A percentile compares a stretch with the other conserved stretches of the same genome.
These are phyloP conservation scores for Cettia cetti DNA, from an alignment of 2,113 vertebrate species.

Conservation along the genomic window DNA sequence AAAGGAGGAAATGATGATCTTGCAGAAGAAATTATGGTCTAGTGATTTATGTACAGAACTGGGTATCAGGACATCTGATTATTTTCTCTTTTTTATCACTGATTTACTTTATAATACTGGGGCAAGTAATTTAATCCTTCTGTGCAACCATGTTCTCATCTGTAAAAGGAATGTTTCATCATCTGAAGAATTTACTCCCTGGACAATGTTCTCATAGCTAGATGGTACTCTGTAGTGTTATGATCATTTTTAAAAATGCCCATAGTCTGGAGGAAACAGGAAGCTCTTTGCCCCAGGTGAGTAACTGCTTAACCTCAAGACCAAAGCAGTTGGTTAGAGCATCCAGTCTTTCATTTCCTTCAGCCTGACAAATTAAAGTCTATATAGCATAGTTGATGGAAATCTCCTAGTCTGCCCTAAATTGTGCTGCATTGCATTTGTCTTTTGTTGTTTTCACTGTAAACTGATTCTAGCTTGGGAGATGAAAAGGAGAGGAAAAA, in stretches of 20 bases:
- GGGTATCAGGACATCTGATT: not conserved
- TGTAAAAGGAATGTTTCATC: slow-evolving; percentile 20
- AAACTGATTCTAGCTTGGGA: not conserved
- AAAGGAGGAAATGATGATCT: not conserved
- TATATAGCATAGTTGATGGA: not conserved
- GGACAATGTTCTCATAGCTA: not conserved
- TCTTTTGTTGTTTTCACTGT: not conserved
- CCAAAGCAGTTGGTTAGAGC: not conserved
- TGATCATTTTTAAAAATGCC: not conserved
- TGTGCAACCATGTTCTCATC: not conserved
- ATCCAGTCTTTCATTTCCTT: not conserved
- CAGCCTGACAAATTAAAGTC: not conserved
- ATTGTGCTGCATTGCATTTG: not conserved
- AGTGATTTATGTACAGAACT: slow-evolving; percentile 6
- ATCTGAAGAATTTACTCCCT: not conserved
- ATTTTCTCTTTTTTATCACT: slow-evolving; percentile 17
- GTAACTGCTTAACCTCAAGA: slow-evolving; percentile 1
- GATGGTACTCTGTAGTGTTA: not conserved
- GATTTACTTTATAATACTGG: slow-evolving; percentile 2
- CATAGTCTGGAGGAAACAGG: not conserved
- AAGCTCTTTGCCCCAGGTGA: not conserved
- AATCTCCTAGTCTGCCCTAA: not conserved
- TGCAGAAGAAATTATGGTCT: slow-evolving; percentile 16
- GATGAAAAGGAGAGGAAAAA: not conserved
- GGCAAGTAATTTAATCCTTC: not conserved